Evolutionary conservation across 1,140 invertebrate genomes (phyloP).

Genomic region (Cotesia chilonis): DNA sequence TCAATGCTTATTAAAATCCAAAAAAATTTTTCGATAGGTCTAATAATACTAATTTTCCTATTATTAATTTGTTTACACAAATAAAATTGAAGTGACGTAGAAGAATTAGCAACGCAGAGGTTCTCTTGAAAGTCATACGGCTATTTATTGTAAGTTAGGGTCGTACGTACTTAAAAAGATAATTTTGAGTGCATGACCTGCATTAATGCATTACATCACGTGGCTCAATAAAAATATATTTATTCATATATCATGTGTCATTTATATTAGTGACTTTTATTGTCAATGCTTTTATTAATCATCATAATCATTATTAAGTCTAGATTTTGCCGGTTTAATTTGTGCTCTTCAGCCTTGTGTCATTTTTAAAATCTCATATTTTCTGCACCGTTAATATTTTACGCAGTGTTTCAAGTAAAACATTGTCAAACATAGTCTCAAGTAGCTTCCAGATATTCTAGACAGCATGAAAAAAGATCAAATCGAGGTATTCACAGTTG

Average conservation of each 20-base stretch:
- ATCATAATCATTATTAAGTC: no score
- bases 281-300: no score
- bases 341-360: no score
- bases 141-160: constrained; percentile 17
- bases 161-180: not conserved
- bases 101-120: not conserved
- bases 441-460: constrained; percentile 4
- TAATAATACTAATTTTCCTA: no score
- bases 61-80: no score
- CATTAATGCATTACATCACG: constrained; percentile 24
- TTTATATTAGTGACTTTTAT: not conserved
- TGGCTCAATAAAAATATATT: constrained; percentile 6
- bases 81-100: not conserved
- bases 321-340: no score
- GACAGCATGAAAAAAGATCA: not conserved
- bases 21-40: no score
- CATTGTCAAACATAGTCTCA: constrained; percentile 7
- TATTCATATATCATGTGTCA: no score
- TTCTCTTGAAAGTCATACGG: constrained; percentile 19
- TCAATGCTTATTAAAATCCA: no score
- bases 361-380: no score
- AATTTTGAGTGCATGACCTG: constrained; percentile 25
- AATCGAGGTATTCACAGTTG: not conserved
- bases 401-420: no score
- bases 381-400: no score